phyloP scores from a whole-genome alignment of 1,140 invertebrate species.

The Zaprionus ghesquierei region DNA sequence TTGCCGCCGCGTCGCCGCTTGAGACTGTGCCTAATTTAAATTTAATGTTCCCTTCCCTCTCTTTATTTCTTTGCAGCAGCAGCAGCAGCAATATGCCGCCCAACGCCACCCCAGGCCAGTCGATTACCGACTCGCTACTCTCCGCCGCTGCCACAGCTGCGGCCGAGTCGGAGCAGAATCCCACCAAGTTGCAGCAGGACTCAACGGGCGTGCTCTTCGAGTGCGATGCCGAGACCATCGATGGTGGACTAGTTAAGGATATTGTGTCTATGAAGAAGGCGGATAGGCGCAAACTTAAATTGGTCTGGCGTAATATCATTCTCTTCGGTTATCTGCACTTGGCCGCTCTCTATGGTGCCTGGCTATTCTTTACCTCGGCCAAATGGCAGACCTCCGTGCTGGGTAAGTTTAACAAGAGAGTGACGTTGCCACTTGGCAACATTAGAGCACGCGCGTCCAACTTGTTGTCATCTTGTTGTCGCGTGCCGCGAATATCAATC shows the following conservation, averaged over 20 bases:
- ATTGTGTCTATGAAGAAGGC: constrained; percentile 82
- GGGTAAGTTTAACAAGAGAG: constrained; percentile 85
- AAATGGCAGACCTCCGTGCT: constrained; percentile 90
- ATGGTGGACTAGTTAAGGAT: constrained; percentile 83
- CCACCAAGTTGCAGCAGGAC: constrained; percentile 65
- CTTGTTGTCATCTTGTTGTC: constrained; percentile 41
- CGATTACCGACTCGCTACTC: constrained; percentile 71
- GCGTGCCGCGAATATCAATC: constrained; percentile 50
- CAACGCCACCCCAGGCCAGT: constrained; percentile 76
- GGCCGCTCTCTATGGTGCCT: constrained; percentile 92
- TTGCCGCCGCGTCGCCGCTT: constrained; percentile 25
- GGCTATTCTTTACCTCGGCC: constrained; percentile 90
- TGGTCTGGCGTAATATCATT: constrained; percentile 97
- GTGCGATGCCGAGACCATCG: constrained; percentile 85
- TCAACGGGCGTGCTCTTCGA: constrained; percentile 86
- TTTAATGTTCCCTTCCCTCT: constrained; percentile 10
- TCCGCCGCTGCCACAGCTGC: constrained; percentile 45
- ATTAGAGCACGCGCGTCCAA: not conserved
- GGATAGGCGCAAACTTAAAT: constrained; percentile 83
- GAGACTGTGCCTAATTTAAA: constrained; percentile 19
- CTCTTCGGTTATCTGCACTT: constrained; percentile 93
- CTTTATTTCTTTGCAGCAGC: constrained; percentile 18
- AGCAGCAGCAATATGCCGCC: constrained; percentile 75
- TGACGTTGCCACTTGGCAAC: constrained; percentile 1
- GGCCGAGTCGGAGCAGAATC: constrained; percentile 59